A percentile compares a stretch with the other conserved stretches of the same genome.
These are phyloP conservation scores for Cryptus armator DNA, from an alignment of 2,888 invertebrate species.

Conservation along the genomic window DNA sequence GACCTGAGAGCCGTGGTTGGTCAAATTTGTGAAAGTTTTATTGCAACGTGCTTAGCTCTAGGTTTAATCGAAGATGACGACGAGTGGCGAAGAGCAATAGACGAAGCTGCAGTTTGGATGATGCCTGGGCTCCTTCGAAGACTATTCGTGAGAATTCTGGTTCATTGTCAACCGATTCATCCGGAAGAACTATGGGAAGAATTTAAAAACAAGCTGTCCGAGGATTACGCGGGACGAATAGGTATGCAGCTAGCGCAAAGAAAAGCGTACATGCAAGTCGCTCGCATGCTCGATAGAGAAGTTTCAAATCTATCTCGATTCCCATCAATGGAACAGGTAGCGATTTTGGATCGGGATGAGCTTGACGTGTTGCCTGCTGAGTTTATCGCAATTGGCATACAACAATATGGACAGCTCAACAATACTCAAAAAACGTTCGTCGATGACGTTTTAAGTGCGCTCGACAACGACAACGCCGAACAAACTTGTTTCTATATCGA, in stretches of 20 bases:
- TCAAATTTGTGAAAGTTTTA: not conserved
- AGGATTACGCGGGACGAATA: not conserved
- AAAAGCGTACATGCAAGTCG: not conserved
- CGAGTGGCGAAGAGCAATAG: not conserved
- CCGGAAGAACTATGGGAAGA: not conserved
- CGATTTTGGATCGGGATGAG: conserved; percentile 19
- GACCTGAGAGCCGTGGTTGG: not conserved
- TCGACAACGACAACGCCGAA: conserved; percentile 39
- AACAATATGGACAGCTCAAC: conserved; percentile 65
- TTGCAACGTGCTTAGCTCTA: not conserved
- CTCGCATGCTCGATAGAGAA: conserved; percentile 24
- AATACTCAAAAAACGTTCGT: conserved; percentile 67
- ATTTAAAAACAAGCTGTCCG: not conserved
- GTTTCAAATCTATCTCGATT: conserved; percentile 62
- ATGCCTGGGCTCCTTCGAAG: conserved; percentile 3
- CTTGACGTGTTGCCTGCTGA: not conserved
- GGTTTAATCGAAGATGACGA: not conserved
- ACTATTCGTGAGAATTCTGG: not conserved
- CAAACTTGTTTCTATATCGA: conserved; percentile 75
- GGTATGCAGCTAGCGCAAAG: not conserved
- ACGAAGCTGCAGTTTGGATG: conserved; percentile 1
- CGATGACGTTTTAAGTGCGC: conserved; percentile 56
- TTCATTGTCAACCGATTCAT: conserved; percentile 5
- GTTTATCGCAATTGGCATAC: conserved; percentile 39
- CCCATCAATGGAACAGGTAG: conserved; percentile 55